Evolutionary conservation across 2,797 vertebrate species (phyloP), one percentile per base, ranked within the genome.

Genomic region (Trachops cirrhosus): DNA sequence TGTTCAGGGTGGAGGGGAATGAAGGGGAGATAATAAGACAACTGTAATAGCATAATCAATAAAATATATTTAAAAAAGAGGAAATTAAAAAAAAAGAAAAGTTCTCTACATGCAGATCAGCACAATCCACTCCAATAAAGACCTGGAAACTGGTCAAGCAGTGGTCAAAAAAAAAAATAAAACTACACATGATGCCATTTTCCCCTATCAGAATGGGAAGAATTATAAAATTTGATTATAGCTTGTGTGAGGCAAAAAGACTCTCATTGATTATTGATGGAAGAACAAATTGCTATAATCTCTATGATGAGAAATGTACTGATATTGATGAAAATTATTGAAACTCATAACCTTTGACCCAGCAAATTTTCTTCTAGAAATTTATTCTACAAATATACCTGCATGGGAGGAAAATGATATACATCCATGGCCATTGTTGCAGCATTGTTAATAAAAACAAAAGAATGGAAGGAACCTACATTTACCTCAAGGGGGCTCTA

Each of bases 301-400:
- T 92, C 54, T 80, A 26, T 29, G 48, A 83, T 41, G 78, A 97
- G 89, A 68, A 89, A 95, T 88, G 64, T 93, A 57, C 74, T 59
- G n/a, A 67, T 64, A 82, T 7, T 11, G 15, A 83, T 52, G 71
- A 94, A 29, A 95, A 90, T 92, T 71, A 96, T 39, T 89, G 93
- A 92, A 79, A 26, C 32, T 22, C 19, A 32, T 52, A 57, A 88
- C 44, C 86, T 88, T 86, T 92, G 73, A 94, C 29, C 88, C 32
- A 59, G 34, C 1, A 75, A 52, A 89, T 62, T 68, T 77, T 50
- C 37, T 48, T 92, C 70, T 83, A 71, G 70, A 84, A 92, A 75
- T 48, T 39, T 62, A 62, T 41, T 67, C 46, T 71, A 46, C 9
- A 94, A 79, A 44, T 80, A 29, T 3, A 26, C 11, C 34, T 80